Evolutionary conservation across 1,140 invertebrate genomes (phyloP).

Genomic region (Maconellicoccus hirsutus): DNA sequence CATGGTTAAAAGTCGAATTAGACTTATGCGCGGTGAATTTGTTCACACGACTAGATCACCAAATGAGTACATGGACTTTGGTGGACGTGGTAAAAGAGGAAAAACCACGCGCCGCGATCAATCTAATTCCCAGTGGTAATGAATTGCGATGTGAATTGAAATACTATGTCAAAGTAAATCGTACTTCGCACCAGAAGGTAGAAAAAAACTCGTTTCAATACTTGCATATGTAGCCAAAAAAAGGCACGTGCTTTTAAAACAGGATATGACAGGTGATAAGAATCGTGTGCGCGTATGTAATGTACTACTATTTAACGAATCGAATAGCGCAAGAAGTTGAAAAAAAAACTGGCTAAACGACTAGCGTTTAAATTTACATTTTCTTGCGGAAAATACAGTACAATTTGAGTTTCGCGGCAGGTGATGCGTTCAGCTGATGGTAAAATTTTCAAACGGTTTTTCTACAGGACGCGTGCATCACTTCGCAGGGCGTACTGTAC

Average conservation of each 20-base stretch:
- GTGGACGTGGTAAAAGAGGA: too few species aligned
- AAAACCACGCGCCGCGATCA: too few species aligned
- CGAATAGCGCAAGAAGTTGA: not conserved
- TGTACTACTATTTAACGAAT: not conserved
- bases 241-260: slow-evolving; percentile 7
- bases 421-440: not conserved
- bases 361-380: not conserved
- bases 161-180: not conserved
- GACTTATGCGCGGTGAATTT: too few species aligned
- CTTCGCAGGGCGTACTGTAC: too few species aligned
- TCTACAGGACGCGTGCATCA: not conserved
- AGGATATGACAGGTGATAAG: slow-evolving; percentile 7
- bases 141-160: too few species aligned
- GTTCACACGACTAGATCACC: too few species aligned
- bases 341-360: not conserved
- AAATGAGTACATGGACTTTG: too few species aligned
- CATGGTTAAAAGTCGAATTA: too few species aligned
- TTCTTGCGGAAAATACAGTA: not conserved
- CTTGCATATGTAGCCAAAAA: not conserved
- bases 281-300: not conserved
- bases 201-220: not conserved
- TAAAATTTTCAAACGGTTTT: not conserved
- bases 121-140: too few species aligned
- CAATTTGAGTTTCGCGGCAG: not conserved
- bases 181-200: not conserved